Evolutionary conservation across 2,888 invertebrate genomes (phyloP).

Genomic region (Cheilosia impressa): DNA sequence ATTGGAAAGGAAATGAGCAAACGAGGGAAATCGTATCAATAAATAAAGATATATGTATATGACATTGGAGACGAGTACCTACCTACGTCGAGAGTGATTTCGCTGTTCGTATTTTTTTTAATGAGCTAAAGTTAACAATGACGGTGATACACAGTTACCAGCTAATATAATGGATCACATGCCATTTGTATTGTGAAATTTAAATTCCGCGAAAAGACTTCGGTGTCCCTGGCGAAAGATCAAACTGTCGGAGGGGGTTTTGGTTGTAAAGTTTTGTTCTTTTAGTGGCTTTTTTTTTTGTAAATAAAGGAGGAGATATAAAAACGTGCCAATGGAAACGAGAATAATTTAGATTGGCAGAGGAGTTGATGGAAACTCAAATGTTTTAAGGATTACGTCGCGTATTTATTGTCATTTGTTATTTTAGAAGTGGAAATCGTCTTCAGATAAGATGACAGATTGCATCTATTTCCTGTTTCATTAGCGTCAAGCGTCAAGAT

Average conservation of each 20-base stretch:
- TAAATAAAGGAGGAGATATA: too few species aligned
- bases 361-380: too few species aligned
- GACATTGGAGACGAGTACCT: conserved; percentile 41
- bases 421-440: too few species aligned
- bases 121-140: conserved; percentile 52
- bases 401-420: too few species aligned
- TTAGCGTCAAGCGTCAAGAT: too few species aligned
- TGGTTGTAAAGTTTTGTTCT: too few species aligned
- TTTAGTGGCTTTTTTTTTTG: too few species aligned
- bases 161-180: conserved; percentile 56
- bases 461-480: too few species aligned
- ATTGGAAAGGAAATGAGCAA: conserved; percentile 45
- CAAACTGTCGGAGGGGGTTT: conserved; percentile 26
- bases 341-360: too few species aligned
- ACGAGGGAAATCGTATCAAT: conserved; percentile 65
- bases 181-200: conserved; percentile 49
- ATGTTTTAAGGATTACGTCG: too few species aligned
- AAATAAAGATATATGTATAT: conserved; percentile 51
- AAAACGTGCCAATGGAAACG: too few species aligned
- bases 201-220: conserved; percentile 34
- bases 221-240: conserved; percentile 4
- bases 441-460: too few species aligned
- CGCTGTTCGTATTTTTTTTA: conserved; percentile 32
- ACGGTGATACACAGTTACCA: conserved; percentile 37
- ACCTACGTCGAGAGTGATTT: conserved; percentile 27